Percentiles rank a stretch among this genome's conserved stretches.
These are phyloP conservation scores for Centroberyx gerrardi DNA, from an alignment of 2,797 vertebrate genomes.

Conservation along the genomic window DNA sequence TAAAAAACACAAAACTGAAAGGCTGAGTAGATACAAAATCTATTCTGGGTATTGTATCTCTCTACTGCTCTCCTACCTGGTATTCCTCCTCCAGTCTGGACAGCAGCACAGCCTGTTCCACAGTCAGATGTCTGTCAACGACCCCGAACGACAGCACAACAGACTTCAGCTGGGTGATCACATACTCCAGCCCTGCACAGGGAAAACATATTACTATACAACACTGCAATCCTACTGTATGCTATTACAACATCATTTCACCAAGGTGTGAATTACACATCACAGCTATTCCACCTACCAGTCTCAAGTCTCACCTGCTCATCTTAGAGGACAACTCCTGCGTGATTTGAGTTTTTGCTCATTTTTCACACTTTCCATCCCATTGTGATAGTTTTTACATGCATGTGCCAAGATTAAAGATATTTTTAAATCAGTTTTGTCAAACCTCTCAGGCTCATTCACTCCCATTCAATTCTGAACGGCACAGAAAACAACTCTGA, in stretches of 20 bases:
- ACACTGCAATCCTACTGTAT: too few species aligned
- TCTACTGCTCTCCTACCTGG: slow-evolving; percentile 86
- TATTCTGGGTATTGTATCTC: background rate
- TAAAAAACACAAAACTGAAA: background rate
- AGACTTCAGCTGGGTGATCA: slow-evolving; percentile 96
- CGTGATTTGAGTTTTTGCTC: too few species aligned
- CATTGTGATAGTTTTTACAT: too few species aligned
- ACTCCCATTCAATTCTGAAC: too few species aligned
- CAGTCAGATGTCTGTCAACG: slow-evolving; percentile 91
- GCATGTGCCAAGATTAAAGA: too few species aligned
- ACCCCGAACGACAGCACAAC: slow-evolving; percentile 91
- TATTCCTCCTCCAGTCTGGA: slow-evolving; percentile 97
- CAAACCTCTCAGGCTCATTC: too few species aligned
- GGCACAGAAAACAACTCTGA: too few species aligned
- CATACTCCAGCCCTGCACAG: slow-evolving; percentile 92
- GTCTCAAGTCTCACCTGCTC: too few species aligned
- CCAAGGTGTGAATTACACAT: background rate
- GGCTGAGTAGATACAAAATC: background rate
- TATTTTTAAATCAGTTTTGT: too few species aligned
- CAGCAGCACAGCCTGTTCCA: slow-evolving; percentile 94
- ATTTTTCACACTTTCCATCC: too few species aligned
- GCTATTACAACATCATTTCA: background rate
- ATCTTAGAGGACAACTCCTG: too few species aligned
- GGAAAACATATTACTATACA: slow-evolving; percentile 23
- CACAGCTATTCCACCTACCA: background rate